These are phyloP conservation scores for Polyploca ridens DNA, from an alignment of 2,888 invertebrate genomes.

Conservation along the genomic window DNA sequence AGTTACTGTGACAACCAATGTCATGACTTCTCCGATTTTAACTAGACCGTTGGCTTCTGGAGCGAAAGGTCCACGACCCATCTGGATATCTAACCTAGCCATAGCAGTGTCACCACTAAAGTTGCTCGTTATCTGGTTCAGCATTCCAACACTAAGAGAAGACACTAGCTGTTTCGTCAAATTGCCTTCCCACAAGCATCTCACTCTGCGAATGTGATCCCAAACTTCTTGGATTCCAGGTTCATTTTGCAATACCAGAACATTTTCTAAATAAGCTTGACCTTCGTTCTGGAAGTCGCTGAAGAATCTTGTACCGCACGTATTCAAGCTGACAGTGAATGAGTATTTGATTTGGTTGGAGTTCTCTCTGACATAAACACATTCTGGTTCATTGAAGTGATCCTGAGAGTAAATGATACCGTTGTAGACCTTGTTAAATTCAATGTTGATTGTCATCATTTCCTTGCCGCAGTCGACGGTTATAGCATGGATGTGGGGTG, in stretches of 20 bases:
- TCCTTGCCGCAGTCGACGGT: slow-evolving; percentile 92
- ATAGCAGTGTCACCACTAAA: slow-evolving; percentile 94
- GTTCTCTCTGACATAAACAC: slow-evolving; percentile 89
- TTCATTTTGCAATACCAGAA: slow-evolving; percentile 91
- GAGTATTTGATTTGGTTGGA: slow-evolving; percentile 88
- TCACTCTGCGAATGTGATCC: slow-evolving; percentile 91
- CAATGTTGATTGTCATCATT: slow-evolving; percentile 92
- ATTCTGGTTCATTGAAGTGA: slow-evolving; percentile 86
- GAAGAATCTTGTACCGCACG: slow-evolving; percentile 91
- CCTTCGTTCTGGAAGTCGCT: slow-evolving; percentile 91
- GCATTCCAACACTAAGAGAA: slow-evolving; percentile 90
- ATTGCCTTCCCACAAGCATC: slow-evolving; percentile 93
- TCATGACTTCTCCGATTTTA: slow-evolving; percentile 93
- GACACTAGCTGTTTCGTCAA: slow-evolving; percentile 90
- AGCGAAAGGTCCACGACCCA: slow-evolving; percentile 91
- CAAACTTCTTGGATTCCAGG: slow-evolving; percentile 90
- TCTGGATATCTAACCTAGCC: slow-evolving; percentile 90
- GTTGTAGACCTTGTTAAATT: slow-evolving; percentile 90
- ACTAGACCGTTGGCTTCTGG: slow-evolving; percentile 90
- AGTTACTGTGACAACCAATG: slow-evolving; percentile 90
- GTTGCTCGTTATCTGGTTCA: slow-evolving; percentile 91
- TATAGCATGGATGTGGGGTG: slow-evolving; percentile 90
- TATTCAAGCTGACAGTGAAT: slow-evolving; percentile 90
- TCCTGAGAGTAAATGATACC: slow-evolving; percentile 93
- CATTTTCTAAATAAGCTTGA: slow-evolving; percentile 91